A percentile compares a stretch with the other conserved stretches of the same genome.
Conservation (phyloP, 2,888 invertebrate species). For the Lutraria lutraria region DNA sequence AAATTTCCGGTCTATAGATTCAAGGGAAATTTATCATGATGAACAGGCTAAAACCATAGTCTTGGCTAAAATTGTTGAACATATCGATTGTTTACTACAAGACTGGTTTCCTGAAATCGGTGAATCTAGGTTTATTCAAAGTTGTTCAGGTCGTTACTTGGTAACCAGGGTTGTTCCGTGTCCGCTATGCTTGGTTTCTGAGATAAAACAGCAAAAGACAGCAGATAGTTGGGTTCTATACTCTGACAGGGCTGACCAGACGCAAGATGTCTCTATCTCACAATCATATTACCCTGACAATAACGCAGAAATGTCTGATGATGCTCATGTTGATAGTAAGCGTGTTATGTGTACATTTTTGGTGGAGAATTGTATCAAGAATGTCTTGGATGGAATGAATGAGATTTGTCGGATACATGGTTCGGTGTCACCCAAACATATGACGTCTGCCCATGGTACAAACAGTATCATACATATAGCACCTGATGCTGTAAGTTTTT, state of each 20-base stretch:
- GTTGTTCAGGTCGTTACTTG: slow-evolving; percentile 97
- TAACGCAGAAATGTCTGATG: background rate
- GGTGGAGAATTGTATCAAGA: slow-evolving; percentile 97
- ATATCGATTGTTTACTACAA: slow-evolving; percentile 97
- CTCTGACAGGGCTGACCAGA: slow-evolving; percentile 2
- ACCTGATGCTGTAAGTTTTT: slow-evolving; percentile 93
- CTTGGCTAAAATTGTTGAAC: slow-evolving; percentile 94
- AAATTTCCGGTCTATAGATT: slow-evolving; percentile 56
- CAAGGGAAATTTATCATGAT: slow-evolving; percentile 73
- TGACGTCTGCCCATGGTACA: slow-evolving; percentile 77
- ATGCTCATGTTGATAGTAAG: background rate
- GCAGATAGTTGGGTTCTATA: slow-evolving; percentile 15
- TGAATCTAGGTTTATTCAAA: slow-evolving; percentile 97
- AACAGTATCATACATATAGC: slow-evolving; percentile 92
- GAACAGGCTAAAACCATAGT: slow-evolving; percentile 79
- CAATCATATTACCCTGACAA: background rate
- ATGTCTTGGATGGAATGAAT: slow-evolving; percentile 92
- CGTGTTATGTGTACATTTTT: slow-evolving; percentile 85
- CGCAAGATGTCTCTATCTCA: slow-evolving; percentile 27
- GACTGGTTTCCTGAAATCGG: slow-evolving; percentile 99
- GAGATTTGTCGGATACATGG: slow-evolving; percentile 94
- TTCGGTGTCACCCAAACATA: slow-evolving; percentile 88
- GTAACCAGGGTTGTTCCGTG: slow-evolving; percentile 98
- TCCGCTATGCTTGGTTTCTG: slow-evolving; percentile 91
- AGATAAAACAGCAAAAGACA: slow-evolving; percentile 57